Evolutionary conservation across 2,113 vertebrate genomes (phyloP), one percentile per base, ranked within the genome.

Genomic region (Grammomys surdaster): DNA sequence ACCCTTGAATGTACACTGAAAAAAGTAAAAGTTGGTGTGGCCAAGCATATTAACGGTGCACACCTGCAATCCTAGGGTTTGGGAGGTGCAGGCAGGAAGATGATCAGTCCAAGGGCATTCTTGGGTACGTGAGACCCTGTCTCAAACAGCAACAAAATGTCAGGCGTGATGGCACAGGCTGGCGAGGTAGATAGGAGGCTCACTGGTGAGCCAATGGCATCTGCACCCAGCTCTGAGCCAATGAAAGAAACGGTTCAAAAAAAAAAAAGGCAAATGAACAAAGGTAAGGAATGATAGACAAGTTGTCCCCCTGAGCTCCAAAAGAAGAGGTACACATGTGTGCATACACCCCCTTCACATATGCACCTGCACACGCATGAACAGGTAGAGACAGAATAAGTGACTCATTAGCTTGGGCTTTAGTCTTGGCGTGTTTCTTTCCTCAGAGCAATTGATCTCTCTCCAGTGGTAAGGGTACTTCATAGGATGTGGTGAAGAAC

Each of bases 361-460:
- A 24, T n/a, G 6, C 33, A 70, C 65, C 12, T 54, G 46, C 19
- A 87, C 31, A 87, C 31, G 12, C 65, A 87, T 17, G 13, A 43
- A 58, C 12, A 77, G 6, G 48, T 54, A 24, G 43, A 33, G 8
- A 91, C 20, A 22, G 19, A 19, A 17, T 46, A 12, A 10, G 0
- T 4, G 16, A 26, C 17, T 31, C 17, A 0, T 0, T 11, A 22
- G 1, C 0, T 16, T 7, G 43, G 56, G n/a, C 33, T 40, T 91
- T 33, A 0, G 1, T 6, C 14, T 22, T 19, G 48, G 28, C 4
- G 4, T 10, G 4, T 43, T 43, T 65, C n/a, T 81, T 51, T 51
- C 65, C 65, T 40, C 87, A 46, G 40, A 19, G 26, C 51, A 13
- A 17, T 13, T 12, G 20, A 4, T 75, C 22, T 82, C 26, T 72